phyloP scores from a whole-genome alignment of 2,797 vertebrate genomes.

The Phoxinus dragarum region DNA sequence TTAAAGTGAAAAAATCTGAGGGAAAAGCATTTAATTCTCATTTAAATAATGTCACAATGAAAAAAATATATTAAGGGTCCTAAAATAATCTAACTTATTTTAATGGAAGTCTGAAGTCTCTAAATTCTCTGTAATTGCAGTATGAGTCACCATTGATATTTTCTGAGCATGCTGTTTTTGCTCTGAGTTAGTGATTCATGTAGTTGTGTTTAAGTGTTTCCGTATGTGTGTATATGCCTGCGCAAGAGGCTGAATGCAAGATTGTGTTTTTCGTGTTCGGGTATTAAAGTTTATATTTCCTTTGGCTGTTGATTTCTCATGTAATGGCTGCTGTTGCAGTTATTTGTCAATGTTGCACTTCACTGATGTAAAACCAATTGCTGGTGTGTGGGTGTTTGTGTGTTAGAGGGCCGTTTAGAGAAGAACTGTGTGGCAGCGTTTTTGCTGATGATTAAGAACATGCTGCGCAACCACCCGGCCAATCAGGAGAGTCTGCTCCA shows the following conservation, averaged over 20 bases:
- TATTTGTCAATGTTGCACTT: slow-evolving; percentile 7
- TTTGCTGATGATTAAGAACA: slow-evolving; percentile 93
- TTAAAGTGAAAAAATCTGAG: neutral
- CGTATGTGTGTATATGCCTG: neutral
- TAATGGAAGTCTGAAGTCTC: neutral
- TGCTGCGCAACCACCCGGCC: slow-evolving; percentile 85
- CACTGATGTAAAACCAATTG: neutral
- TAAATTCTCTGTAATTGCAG: slow-evolving; percentile 13
- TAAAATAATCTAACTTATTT: no score
- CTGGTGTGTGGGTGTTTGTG: slow-evolving; percentile 43
- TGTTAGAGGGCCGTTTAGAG: slow-evolving; percentile 89
- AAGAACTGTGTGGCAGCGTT: slow-evolving; percentile 91
- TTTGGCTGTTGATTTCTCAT: neutral
- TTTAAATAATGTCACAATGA: neutral
- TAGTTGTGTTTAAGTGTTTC: neutral
- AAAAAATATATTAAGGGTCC: neutral
- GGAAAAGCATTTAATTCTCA: neutral
- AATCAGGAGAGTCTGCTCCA: slow-evolving; percentile 96
- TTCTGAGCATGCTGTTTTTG: slow-evolving; percentile 1
- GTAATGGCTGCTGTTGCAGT: neutral
- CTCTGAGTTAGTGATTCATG: slow-evolving; percentile 5
- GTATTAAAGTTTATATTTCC: neutral
- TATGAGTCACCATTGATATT: slow-evolving; percentile 42
- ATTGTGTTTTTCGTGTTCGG: neutral
- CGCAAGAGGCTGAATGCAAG: neutral